Evolutionary conservation across 2,888 invertebrate species (phyloP).

Genomic region (Cryptosula pallasiana): DNA sequence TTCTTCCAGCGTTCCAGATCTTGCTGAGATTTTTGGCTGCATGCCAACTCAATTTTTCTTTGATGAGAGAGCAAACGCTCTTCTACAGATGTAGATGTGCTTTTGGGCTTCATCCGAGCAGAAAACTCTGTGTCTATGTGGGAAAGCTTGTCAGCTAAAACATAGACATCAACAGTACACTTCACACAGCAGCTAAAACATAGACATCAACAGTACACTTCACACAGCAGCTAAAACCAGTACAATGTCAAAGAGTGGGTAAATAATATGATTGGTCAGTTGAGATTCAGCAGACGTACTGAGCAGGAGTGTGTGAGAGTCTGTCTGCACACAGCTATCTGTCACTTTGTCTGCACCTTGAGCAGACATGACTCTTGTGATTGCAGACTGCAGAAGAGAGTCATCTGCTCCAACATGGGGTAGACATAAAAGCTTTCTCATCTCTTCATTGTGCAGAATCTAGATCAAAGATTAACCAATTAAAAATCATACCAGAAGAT

Average conservation of each 20-base stretch:
- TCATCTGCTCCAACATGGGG: background rate
- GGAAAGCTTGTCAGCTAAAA: constrained; percentile 1
- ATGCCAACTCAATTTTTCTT: constrained; percentile 5
- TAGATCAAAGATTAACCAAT: background rate
- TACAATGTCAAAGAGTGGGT: no score
- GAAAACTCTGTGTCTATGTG: constrained; percentile 1
- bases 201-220: no score
- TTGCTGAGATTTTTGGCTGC: background rate
- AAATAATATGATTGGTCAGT: no score
- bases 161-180: no score
- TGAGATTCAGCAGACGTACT: background rate
- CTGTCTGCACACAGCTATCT: background rate
- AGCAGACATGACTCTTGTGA: background rate
- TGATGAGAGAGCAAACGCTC: constrained; percentile 3
- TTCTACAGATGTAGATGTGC: background rate
- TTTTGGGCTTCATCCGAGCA: background rate
- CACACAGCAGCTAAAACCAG: no score
- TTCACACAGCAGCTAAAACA: no score
- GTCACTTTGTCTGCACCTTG: background rate
- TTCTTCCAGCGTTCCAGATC: constrained; percentile 9
- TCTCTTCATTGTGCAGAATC: background rate
- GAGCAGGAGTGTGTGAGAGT: background rate
- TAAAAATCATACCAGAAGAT: background rate
- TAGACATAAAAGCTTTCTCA: background rate
- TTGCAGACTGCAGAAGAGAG: background rate